A percentile compares a stretch with the other conserved stretches of the same genome.
phyloP scores from a whole-genome alignment of 2,797 vertebrate species.

The Linurgus olivaceus region DNA sequence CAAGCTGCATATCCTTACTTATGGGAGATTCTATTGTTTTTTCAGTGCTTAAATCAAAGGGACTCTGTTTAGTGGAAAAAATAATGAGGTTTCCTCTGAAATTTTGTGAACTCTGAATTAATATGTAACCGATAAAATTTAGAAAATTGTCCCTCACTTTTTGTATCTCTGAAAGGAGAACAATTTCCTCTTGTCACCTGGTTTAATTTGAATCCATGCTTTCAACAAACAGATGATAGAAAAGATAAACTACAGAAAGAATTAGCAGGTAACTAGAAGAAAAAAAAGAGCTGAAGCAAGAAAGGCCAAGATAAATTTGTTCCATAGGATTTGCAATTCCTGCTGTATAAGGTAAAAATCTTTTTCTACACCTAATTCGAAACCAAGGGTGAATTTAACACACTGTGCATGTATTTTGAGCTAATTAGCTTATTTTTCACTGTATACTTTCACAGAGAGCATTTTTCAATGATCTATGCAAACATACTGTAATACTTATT shows the following conservation, averaged over 20 bases:
- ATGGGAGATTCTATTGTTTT: neutral
- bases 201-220: neutral
- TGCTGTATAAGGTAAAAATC: neutral
- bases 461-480: neutral
- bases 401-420: neutral
- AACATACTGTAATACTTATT: neutral
- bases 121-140: neutral
- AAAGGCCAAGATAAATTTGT: neutral
- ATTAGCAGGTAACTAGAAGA: neutral
- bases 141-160: neutral
- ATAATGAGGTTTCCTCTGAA: neutral
- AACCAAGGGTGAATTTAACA: neutral
- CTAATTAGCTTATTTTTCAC: conserved; percentile 2
- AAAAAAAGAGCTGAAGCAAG: neutral
- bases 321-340: neutral
- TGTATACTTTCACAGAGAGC: neutral
- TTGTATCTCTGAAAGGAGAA: neutral
- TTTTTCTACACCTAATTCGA: neutral
- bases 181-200: neutral
- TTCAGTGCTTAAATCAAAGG: neutral
- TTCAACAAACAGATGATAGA: neutral
- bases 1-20: neutral
- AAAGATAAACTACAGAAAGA: neutral
- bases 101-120: neutral
- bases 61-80: neutral